Percentiles rank a stretch among this genome's conserved stretches.
phyloP scores from a whole-genome alignment of 1,140 invertebrate species.

The Panulirus ornatus region DNA sequence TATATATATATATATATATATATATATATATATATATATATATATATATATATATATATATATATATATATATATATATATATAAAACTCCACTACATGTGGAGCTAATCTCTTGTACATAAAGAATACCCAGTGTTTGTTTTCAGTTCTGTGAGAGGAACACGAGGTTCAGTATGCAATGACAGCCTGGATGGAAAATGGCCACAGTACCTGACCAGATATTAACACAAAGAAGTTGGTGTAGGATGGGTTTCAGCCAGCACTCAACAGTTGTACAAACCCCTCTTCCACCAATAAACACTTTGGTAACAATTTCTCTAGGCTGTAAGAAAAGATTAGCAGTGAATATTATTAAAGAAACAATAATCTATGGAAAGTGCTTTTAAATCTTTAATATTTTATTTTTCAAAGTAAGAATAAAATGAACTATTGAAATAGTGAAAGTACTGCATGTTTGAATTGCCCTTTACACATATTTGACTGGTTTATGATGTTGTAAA shows the following conservation, averaged over 20 bases:
- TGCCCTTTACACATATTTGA: background rate
- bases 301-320: conserved; percentile 69
- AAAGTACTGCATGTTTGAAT: conserved; percentile 46
- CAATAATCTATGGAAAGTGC: conserved; percentile 69
- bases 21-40: conserved; percentile 26
- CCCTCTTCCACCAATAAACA: conserved; percentile 38
- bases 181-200: conserved; percentile 71
- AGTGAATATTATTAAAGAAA: conserved; percentile 52
- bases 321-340: conserved; percentile 64
- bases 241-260: conserved; percentile 41
- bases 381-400: conserved; percentile 73
- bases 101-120: conserved; percentile 41
- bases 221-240: conserved; percentile 62
- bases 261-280: conserved; percentile 10
- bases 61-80: background rate
- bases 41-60: conserved; percentile 19
- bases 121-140: conserved; percentile 50
- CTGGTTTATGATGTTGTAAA: no score
- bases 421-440: conserved; percentile 71
- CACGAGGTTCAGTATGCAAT: conserved; percentile 62
- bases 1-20: background rate
- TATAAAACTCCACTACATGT: conserved; percentile 33
- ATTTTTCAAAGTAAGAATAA: conserved; percentile 74
- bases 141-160: conserved; percentile 46
- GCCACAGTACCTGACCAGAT: conserved; percentile 72